Base-by-base conservation (phyloP, 2,888 invertebrate genomes). In the Protonemura montana region DNA sequence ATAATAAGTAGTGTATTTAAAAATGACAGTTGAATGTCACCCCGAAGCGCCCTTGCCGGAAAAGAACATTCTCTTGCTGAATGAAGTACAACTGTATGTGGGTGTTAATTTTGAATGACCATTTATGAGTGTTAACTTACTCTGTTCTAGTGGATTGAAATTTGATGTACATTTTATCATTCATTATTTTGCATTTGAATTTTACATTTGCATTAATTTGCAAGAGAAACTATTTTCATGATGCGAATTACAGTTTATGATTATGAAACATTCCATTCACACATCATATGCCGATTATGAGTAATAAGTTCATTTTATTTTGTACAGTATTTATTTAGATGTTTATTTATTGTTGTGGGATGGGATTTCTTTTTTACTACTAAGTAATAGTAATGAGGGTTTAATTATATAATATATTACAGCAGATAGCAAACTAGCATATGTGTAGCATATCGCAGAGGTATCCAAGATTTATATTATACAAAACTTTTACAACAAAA, bases 321-420 rank as follows among this genome's bases (percentile, higher is more conserved):
- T 84, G 84, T 84, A 84, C 84, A 84, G 84, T 84, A 84, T 84
- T 84, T 84, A 84, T 84, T 84, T 29, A 84, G 29, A 76, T 84
- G 29, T 84, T 84, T 84, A 84, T 84, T 42, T 59, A 84, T 84
- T 84, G 84, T 84, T 84, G 30, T 76, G 84, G 84, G 76, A 30
- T 81, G 30, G 81, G 6, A 5, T 28, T 30, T 59, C 59, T 59
- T 59, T 59, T 59, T 59, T 59, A 59, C 59, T 59, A 59, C 59
- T 59, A 59, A 59, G 2, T 59, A 59, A 59, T 59, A 59, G 59
- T 59, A 59, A 59, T 21, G 21, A 1, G 59, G 59, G 59, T 59
- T 59, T 59, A 16, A 59, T 59, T 59, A 59, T 59, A 59, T 59
- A 10, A 59, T 59, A 59, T 21, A 59, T 21, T 59, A 59, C 1